Percentiles rank a stretch among this genome's conserved stretches.
Conservation (phyloP, 2,888 invertebrate species). For the Tetranychus piercei region DNA sequence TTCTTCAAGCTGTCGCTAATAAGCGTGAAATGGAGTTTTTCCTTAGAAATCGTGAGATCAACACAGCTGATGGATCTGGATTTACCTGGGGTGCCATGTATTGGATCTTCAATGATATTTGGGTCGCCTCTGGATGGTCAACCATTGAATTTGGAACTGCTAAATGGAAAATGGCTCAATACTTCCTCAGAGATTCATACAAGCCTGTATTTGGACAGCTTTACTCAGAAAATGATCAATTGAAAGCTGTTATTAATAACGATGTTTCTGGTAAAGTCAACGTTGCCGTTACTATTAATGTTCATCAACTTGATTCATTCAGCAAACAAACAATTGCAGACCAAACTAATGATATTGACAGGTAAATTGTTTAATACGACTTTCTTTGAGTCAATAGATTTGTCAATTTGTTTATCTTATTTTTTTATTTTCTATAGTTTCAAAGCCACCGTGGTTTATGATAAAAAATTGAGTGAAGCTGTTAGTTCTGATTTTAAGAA, state of each 20-base stretch:
- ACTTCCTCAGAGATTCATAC: slow-evolving; percentile 64
- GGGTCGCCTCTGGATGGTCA: slow-evolving; percentile 93
- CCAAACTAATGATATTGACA: background rate
- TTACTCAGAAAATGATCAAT: background rate
- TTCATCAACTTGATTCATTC: background rate
- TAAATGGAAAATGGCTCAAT: slow-evolving; percentile 72
- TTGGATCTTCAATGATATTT: slow-evolving; percentile 92
- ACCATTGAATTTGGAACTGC: slow-evolving; percentile 52
- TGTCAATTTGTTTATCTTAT: too few species aligned
- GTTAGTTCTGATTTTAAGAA: background rate
- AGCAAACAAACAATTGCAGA: background rate
- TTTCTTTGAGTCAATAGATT: background rate
- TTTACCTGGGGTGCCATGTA: slow-evolving; percentile 88
- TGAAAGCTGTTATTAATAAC: background rate
- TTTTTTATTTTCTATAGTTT: too few species aligned
- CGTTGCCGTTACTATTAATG: background rate
- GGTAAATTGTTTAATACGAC: background rate
- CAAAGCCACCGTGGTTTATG: too few species aligned
- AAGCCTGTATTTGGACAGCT: background rate
- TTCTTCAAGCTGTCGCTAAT: slow-evolving; percentile 64
- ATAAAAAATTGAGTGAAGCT: too few species aligned
- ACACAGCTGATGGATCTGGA: slow-evolving; percentile 38
- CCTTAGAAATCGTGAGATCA: slow-evolving; percentile 40
- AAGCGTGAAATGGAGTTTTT: slow-evolving; percentile 69
- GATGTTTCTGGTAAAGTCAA: background rate